Evolutionary conservation across 2,888 invertebrate genomes (phyloP), one percentile per base, ranked within the genome.

Genomic region (Tenodera sinensis): DNA sequence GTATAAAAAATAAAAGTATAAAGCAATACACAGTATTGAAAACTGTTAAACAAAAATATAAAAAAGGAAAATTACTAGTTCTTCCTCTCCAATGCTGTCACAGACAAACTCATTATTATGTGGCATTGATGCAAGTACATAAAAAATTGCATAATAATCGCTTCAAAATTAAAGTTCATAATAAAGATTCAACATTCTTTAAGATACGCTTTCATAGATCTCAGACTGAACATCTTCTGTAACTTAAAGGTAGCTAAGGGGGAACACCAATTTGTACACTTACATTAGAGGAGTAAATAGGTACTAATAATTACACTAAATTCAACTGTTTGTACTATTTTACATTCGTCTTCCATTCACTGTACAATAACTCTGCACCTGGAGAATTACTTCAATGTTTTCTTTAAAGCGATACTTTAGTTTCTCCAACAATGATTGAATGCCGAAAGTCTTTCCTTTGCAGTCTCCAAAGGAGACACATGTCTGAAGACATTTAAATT

Each of bases 201-300:
- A 42, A 12, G 42, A 42, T 42, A 42, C 42, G 42, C 42, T 25
- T 71, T 71, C 20, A 3, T 20, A 71, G 54, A 25, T 86, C 54
- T 81, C 25, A 71, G 81, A 28, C 86, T 30, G 54, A 3, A 86
- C 12, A 3, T 15, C 30, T n/a, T 30, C 28, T 84, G 30, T 84
- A 81, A 86, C 15, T 42, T 84, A 84, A 42, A 85, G 30, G 2
- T 84, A 83, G 34, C 30, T 30, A 27, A 27, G 27, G n/a, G 34
- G 28, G 27, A 83, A 87, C 87, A 83, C 54, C n/a, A 87, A 87
- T 87, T 87, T 87, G 87, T 87, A 87, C 87, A 83, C 83, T 87
- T 87, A 87, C n/a, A 83, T 87, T 81, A 82, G 34, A 83, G 82
- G 87, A 87, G 82, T 87, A 82, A 81, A 86, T 71, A 28, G 42